These are phyloP conservation scores for Cephalopachus bancanus DNA, from an alignment of 2,797 vertebrate species.

Conservation along the genomic window DNA sequence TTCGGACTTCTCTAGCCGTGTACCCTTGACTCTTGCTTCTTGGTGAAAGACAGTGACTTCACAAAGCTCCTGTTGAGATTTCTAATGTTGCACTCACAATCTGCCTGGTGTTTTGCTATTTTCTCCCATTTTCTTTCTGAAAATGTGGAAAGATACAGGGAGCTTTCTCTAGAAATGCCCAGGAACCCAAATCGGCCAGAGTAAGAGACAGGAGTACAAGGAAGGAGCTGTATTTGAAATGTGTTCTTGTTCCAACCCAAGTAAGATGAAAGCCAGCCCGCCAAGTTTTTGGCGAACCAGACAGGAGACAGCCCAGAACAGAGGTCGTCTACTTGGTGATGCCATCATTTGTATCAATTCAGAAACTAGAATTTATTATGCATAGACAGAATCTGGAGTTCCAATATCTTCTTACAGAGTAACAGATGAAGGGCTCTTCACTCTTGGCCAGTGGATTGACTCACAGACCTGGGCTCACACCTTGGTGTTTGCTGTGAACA, in stretches of 20 bases:
- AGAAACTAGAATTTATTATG: neutral
- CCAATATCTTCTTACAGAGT: neutral
- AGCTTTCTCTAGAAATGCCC: neutral
- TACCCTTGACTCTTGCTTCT: neutral
- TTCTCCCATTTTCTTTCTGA: conserved; percentile 19
- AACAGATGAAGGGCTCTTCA: neutral
- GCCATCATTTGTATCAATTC: neutral
- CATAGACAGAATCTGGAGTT: neutral
- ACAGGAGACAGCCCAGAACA: neutral
- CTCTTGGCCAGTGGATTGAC: neutral
- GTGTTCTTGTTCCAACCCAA: neutral
- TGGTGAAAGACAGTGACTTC: neutral
- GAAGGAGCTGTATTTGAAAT: neutral
- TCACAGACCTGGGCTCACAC: neutral
- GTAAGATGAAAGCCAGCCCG: neutral
- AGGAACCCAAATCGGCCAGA: neutral
- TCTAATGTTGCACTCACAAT: neutral
- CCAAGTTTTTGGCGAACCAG: neutral
- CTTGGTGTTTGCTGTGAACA: neutral
- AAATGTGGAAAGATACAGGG: conserved; percentile 43
- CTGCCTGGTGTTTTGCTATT: neutral
- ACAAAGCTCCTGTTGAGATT: conserved; percentile 3
- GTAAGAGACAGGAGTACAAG: neutral
- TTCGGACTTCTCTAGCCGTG: neutral
- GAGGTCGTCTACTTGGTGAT: neutral